A percentile compares a stretch with the other conserved stretches of the same genome.
Conservation (phyloP, 2,888 invertebrate genomes). For the Rhyacophila evoluta region DNA sequence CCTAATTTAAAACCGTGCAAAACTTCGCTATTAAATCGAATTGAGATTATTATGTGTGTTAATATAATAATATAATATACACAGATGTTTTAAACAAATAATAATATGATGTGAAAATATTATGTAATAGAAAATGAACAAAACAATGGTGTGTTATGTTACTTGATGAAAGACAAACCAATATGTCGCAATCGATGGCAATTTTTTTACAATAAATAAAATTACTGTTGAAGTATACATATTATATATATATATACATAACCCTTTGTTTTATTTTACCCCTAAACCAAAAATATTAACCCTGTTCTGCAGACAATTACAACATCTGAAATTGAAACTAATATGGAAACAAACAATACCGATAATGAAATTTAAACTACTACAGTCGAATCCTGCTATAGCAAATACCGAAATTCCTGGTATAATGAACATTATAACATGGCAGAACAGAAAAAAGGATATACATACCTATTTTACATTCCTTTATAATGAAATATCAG, state of each 20-base stretch:
- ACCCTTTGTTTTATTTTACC: constrained; percentile 31
- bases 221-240: constrained; percentile 56
- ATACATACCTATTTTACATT: too few species aligned
- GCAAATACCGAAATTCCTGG: too few species aligned
- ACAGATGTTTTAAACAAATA: constrained; percentile 45
- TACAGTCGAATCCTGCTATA: too few species aligned
- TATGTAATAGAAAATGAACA: constrained; percentile 47
- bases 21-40: constrained; percentile 50
- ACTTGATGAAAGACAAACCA: constrained; percentile 46
- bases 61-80: constrained; percentile 47
- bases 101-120: constrained; percentile 40
- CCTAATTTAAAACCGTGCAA: constrained; percentile 51
- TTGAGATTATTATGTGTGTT: constrained; percentile 55
- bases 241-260: constrained; percentile 54
- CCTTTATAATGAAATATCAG: too few species aligned
- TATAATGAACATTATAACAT: too few species aligned
- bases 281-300: too few species aligned
- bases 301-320: too few species aligned
- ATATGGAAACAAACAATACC: too few species aligned
- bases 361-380: too few species aligned
- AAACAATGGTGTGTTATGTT: constrained; percentile 48
- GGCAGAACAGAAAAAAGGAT: too few species aligned
- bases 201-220: constrained; percentile 55
- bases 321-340: too few species aligned
- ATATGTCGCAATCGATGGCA: constrained; percentile 54